Evolutionary conservation across 2,113 vertebrate species (phyloP), one percentile per base, ranked within the genome.

Genomic region (Rostratula benghalensis): DNA sequence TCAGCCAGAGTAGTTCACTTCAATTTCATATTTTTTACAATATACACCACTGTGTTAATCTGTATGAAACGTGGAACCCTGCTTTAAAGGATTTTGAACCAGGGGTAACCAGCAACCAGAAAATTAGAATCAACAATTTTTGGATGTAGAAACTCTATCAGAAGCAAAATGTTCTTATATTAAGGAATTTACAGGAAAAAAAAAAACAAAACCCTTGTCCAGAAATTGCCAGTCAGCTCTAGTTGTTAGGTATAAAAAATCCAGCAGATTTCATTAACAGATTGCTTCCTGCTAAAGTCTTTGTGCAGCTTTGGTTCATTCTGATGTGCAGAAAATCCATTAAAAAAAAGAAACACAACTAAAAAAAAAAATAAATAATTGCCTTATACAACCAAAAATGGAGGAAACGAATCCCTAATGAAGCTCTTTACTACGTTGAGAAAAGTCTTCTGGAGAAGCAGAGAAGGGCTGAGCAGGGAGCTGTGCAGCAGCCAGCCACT

Each of bases 401-500:
- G 61, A 88, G 60, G 77, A 69, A 83, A 57, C 28, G 45, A 90
- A 83, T 15, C 74, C 81, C 54, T 90, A 74, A 64, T 51, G 87
- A 85, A 95, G 61, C n/a, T 71, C 84, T 90, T 90, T 64, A 63
- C 39, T 83, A 11, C 35, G 17, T 19, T 7, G 83, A 83, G 71
- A 74, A 41, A 84, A 61, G 39, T 78, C 63, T 94, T 28, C 74
- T 35, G 89, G 64, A 96, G 64, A n/a, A 75, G 87, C 65, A 28
- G 76, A 65, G 82, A 96, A 91, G 0, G 57, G 45, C 91, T 92
- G 94, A 91, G 88, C 67, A 6, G 83, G 95, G 88, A 81, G 70
- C 95, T 67, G 70, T 31, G 90, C 45, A 48, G 56, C 87, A 94
- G 83, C 92, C 94, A 91, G 94, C 94, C 11, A 88, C 93, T 39